These are phyloP conservation scores for Irena cyanogastra DNA, from an alignment of 2,113 vertebrate species.

Conservation along the genomic window DNA sequence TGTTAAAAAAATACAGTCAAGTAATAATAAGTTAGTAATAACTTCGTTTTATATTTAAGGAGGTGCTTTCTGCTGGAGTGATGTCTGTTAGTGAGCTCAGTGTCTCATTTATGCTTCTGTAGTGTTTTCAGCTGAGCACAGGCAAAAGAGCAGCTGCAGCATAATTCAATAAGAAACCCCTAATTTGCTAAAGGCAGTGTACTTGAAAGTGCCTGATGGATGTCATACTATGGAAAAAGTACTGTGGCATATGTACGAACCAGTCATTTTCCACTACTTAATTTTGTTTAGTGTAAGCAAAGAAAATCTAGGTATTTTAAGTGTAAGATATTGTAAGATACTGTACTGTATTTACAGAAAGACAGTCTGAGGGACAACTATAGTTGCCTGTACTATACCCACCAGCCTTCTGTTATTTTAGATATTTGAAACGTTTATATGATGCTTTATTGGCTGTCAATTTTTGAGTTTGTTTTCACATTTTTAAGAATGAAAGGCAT, in stretches of 20 bases:
- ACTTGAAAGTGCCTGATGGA: background rate
- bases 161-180: background rate
- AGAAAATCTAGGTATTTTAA: background rate
- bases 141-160: background rate
- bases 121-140: background rate
- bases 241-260: background rate
- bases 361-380: background rate
- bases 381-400: background rate
- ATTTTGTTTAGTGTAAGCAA: background rate
- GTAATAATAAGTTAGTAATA: background rate
- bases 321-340: background rate
- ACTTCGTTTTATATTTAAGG: background rate
- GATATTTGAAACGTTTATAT: background rate
- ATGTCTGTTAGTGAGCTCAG: background rate
- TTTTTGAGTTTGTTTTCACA: background rate
- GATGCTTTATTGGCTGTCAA: background rate
- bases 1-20: background rate
- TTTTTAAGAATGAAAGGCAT: background rate
- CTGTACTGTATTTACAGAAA: background rate
- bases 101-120: background rate
- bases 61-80: background rate
- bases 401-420: background rate
- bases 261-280: background rate
- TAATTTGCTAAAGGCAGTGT: background rate
- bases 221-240: background rate